These are phyloP conservation scores for Nematostella vectensis DNA, from an alignment of 92 coral and sea anemone species.

Conservation along the genomic window DNA sequence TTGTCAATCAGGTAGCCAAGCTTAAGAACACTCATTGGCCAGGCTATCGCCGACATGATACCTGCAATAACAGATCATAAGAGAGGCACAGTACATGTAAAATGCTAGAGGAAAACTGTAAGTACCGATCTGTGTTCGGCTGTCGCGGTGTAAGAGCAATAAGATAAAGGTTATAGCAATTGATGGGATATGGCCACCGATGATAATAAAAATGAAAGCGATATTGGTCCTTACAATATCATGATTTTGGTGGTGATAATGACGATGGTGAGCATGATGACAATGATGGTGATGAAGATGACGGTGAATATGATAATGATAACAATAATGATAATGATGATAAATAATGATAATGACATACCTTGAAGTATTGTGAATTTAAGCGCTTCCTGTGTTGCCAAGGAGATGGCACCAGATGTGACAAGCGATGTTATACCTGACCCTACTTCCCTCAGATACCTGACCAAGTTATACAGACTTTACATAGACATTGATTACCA, in stretches of 20 bases:
- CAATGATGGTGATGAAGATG: no score
- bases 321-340: no score
- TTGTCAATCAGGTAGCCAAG: slow-evolving; percentile 75
- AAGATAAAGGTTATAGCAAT: no score
- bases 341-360: no score
- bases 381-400: slow-evolving; percentile 60
- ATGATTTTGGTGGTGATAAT: no score
- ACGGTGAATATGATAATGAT: no score
- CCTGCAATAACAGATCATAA: slow-evolving; percentile 29
- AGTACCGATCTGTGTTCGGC: neutral
- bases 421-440: slow-evolving; percentile 50
- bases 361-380: slow-evolving; percentile 63
- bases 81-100: no score
- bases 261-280: no score
- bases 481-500: no score
- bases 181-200: no score
- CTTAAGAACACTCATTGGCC: slow-evolving; percentile 68
- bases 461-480: neutral
- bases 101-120: neutral
- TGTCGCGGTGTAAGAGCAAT: neutral
- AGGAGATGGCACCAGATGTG: slow-evolving; percentile 29
- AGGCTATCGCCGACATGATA: slow-evolving; percentile 57
- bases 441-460: slow-evolving; percentile 66
- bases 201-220: no score
- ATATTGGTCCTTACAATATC: no score